A percentile compares a stretch with the other conserved stretches of the same genome.
phyloP scores from a whole-genome alignment of 2,113 vertebrate species.

The Scytalopus superciliaris region DNA sequence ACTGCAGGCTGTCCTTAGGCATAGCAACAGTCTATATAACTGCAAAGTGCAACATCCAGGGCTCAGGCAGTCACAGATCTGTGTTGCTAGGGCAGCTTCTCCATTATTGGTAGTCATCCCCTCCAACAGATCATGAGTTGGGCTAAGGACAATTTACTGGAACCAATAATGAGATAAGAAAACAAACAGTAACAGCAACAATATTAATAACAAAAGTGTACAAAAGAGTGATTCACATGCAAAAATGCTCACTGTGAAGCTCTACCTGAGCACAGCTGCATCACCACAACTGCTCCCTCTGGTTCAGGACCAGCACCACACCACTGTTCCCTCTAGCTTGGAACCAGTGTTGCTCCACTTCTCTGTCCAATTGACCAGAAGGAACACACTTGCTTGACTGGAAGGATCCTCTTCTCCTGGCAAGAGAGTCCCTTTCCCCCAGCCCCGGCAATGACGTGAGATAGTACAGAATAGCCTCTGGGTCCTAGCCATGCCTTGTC shows the following conservation, averaged over 20 bases:
- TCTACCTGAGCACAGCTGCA: fast-evolving
- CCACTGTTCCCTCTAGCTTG: background rate
- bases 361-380: background rate
- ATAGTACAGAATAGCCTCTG: background rate
- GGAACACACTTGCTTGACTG: background rate
- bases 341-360: too few species aligned
- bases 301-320: background rate
- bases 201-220: background rate
- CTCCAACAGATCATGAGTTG: background rate
- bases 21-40: too few species aligned
- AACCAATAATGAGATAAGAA: background rate
- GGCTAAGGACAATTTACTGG: background rate
- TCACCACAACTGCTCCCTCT: background rate
- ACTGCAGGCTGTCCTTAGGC: too few species aligned
- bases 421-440: background rate
- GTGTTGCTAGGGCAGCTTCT: too few species aligned
- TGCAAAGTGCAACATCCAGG: too few species aligned
- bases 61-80: too few species aligned
- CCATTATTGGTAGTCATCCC: too few species aligned
- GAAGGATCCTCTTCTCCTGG: background rate
- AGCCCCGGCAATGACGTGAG: background rate
- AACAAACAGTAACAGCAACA: background rate
- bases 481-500: background rate
- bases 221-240: background rate
- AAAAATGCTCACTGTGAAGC: background rate